Evolutionary conservation across 2,888 invertebrate species (phyloP), one percentile per base, ranked within the genome.

Genomic region (Amblyteles armatorius): DNA sequence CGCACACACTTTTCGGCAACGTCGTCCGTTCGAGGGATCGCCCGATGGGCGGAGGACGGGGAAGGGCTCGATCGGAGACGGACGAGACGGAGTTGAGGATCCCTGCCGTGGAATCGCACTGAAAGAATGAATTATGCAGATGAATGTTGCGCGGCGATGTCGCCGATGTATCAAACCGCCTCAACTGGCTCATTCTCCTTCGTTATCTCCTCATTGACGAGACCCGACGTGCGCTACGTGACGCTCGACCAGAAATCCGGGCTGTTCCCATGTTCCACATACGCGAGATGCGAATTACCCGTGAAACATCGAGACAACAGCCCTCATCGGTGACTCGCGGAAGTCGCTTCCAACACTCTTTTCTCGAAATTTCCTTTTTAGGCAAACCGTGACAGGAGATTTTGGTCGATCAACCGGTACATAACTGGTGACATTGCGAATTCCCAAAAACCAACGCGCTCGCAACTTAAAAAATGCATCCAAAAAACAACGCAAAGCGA

Each of bases 111-210:
- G 90, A 93, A 92, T 92, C 90, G 88, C 88, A 91, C 90, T 92
- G 92, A 92, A 92, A 92, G 92, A 92, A 93, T 91, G 91, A 93
- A 93, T 93, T 92, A 92, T 93, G 92, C 92, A 91, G 91, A 92
- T 93, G 92, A 91, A 92, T 92, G 91, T 92, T 92, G 91, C 91
- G 80, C 80, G 92, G 92, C 91, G 92, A 92, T 91, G 93, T 93
- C 93, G 92, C 93, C 92, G 92, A 92, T 92, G 91, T 92, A 92
- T 93, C 91, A 92, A 91, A 91, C 91, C 89, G 93, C 89, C 91
- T 91, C 92, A 92, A 93, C 93, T 93, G 90, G 91, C 93, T 93
- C 93, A 93, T 93, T 93, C 93, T 91, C 91, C 93, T 93, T 93
- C 92, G 93, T 93, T 93, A 91, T 92, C 92, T 92, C 92, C 91